Percentiles rank a stretch among this genome's conserved stretches.
phyloP scores from a whole-genome alignment of 2,113 vertebrate species.

The Rostratula benghalensis region DNA sequence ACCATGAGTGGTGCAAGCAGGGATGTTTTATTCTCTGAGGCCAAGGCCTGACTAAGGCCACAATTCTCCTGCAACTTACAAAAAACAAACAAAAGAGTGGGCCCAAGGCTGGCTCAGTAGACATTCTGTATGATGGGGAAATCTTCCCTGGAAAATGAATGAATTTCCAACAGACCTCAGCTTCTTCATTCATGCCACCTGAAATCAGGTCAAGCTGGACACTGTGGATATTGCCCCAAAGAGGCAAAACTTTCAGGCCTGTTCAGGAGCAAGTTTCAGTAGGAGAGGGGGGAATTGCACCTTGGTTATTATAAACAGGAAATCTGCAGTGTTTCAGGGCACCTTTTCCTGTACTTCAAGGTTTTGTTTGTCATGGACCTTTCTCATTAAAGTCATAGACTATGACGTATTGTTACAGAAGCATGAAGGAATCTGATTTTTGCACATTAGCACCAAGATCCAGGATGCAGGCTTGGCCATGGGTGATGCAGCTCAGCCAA shows the following conservation, averaged over 20 bases:
- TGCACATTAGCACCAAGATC: neutral
- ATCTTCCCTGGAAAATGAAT: neutral
- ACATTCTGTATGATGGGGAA: neutral
- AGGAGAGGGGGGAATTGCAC: neutral
- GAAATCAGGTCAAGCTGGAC: neutral
- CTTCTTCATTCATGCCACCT: neutral
- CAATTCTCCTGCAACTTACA: neutral
- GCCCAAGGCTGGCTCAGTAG: neutral
- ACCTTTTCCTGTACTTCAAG: neutral
- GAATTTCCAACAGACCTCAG: neutral
- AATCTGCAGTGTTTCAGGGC: neutral
- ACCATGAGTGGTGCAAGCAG: neutral
- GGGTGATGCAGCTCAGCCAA: neutral
- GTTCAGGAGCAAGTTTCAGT: neutral
- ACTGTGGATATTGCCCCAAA: neutral
- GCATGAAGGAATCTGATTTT: neutral
- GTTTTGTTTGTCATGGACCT: neutral
- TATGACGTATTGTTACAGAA: neutral
- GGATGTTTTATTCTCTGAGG: neutral
- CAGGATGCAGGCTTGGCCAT: neutral
- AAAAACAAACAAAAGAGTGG: neutral
- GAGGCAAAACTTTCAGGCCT: neutral
- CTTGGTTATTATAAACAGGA: accelerated
- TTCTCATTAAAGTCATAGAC: neutral
- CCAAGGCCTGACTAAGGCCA: neutral